A percentile compares a stretch with the other conserved stretches of the same genome.
These are phyloP conservation scores for Dusona sp. DNA, from an alignment of 2,888 invertebrate species.

Conservation along the genomic window DNA sequence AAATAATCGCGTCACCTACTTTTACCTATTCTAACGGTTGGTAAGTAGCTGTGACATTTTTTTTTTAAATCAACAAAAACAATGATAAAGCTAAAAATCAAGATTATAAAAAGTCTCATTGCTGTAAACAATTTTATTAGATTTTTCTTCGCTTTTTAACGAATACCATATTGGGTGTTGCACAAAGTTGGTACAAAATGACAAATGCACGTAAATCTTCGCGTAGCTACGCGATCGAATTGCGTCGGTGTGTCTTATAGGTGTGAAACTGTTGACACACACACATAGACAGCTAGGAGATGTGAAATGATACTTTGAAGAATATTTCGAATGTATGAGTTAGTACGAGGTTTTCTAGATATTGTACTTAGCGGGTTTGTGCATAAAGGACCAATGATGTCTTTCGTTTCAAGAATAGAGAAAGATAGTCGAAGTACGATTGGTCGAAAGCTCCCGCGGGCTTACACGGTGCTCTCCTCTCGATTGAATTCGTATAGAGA, in stretches of 20 bases:
- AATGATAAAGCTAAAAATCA: neutral
- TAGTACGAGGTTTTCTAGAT: conserved; percentile 11
- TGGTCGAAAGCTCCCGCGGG: conserved; percentile 76
- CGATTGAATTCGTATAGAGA: conserved; percentile 69
- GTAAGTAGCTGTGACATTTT: conserved; percentile 12
- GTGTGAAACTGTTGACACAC: neutral
- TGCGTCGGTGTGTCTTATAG: neutral
- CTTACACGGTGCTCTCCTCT: conserved; percentile 72
- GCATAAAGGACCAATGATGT: conserved; percentile 72
- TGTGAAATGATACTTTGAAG: conserved; percentile 17
- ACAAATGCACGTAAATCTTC: conserved; percentile 53
- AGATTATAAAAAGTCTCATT: neutral
- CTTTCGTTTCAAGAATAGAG: conserved; percentile 68
- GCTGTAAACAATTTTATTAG: neutral
- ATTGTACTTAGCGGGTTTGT: conserved; percentile 72
- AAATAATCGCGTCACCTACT: conserved; percentile 57
- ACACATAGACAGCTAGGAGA: conserved; percentile 4
- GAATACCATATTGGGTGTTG: conserved; percentile 51
- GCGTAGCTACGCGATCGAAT: conserved; percentile 19
- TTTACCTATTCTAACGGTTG: conserved; percentile 49
- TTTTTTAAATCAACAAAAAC: neutral
- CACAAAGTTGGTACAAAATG: conserved; percentile 47
- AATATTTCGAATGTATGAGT: conserved; percentile 35
- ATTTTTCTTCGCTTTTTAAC: neutral
- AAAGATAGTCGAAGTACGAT: conserved; percentile 72